phyloP scores from a whole-genome alignment of 2,888 invertebrate genomes.

The Acheta domesticus region DNA sequence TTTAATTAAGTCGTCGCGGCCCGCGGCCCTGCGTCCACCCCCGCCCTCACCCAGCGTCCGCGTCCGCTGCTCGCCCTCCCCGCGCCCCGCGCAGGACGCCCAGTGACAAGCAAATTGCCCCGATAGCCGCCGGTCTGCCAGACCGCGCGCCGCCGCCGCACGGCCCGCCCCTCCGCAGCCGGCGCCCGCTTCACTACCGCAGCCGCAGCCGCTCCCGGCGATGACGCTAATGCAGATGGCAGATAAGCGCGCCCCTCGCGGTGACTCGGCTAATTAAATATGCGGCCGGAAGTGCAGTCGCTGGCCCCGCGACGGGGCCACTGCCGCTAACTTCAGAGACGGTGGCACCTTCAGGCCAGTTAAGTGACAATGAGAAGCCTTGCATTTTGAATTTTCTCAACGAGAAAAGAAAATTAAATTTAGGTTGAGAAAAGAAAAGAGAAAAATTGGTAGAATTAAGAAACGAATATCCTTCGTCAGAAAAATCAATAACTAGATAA shows the following conservation, averaged over 20 bases:
- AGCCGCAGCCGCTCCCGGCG: background rate
- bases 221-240: background rate
- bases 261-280: conserved; percentile 18
- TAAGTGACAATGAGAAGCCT: too few species aligned
- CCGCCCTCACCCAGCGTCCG: background rate
- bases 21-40: too few species aligned
- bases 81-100: background rate
- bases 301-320: background rate
- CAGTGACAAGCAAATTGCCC: background rate
- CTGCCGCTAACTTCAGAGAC: too few species aligned
- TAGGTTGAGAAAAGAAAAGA: too few species aligned
- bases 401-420: too few species aligned
- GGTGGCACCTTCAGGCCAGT: too few species aligned
- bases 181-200: background rate
- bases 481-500: too few species aligned
- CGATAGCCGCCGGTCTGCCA: background rate
- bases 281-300: background rate
- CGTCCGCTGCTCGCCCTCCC: background rate
- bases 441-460: too few species aligned
- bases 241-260: background rate
- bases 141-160: background rate
- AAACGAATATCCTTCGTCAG: too few species aligned
- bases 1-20: background rate
- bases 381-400: too few species aligned
- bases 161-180: background rate